Base-by-base conservation (phyloP, 2,797 vertebrate genomes). In the Melanogrammus aeglefinus region DNA sequence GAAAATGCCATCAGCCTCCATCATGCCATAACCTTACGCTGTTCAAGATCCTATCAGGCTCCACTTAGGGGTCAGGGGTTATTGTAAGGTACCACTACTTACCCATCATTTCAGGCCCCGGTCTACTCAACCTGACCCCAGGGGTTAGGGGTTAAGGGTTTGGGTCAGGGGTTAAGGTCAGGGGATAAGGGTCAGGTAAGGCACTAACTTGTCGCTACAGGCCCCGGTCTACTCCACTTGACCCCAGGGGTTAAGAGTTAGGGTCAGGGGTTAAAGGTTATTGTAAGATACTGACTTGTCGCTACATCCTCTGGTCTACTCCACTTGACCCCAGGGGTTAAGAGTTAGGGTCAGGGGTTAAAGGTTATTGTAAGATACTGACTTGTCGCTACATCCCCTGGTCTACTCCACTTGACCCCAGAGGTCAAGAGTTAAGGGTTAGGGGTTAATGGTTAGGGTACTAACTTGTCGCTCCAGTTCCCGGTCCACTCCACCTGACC, bases 351-450 rank as follows among this genome's bases (percentile, higher is more conserved):
- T 6, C n/a, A 63, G 21, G 31, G 31, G 31, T 31, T 1, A 31
- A 66, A 66, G 57, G 57, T 66, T 27, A 38, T 71, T 29, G 33
- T 24, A 31, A 36, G 76, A 69, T 73, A 69, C 89, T 13, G 81
- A 96, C 96, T 93, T 91, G 80, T 97, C 96, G 0, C 94, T 96
- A 96, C 96, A 97, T 24, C 89, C 91, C 13, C 96, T 96, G 0
- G 95, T 97, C 96, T 96, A 97, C 88, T 97, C 96, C 81, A 96
- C 95, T 85, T 96, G 92, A 21, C 96, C 96, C 96, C 96, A 51
- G 47, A 16, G 16, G 51, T 63, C 24, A 63, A 63, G 51, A 7
- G 39, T 41, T 13, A n/a, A 13, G 6, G 51, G 21, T 6, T n/a
- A 63, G 21, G 31, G 31, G 31, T 31, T 1, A 31, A 66, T 24